A percentile compares a stretch with the other conserved stretches of the same genome.
These are phyloP conservation scores for Tiliqua scincoides DNA, from an alignment of 2,113 vertebrate species.

Conservation along the genomic window DNA sequence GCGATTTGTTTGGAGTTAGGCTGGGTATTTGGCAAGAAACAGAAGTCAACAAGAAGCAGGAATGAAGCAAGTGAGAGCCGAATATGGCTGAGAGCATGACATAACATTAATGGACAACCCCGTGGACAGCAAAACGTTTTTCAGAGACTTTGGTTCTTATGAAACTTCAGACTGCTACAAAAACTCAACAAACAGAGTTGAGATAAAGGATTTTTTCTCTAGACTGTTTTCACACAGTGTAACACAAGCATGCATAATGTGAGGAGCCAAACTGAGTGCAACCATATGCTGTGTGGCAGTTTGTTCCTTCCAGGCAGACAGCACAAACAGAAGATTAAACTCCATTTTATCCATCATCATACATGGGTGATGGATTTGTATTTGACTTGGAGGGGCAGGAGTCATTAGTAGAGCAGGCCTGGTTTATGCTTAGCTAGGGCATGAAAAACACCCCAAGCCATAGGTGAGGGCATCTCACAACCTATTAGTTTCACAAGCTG, in stretches of 20 bases:
- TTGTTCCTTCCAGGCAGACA: no score
- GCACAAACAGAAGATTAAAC: no score
- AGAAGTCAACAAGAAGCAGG: constrained; percentile 31
- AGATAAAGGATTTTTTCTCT: background rate
- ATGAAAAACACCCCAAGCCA: no score
- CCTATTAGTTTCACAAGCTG: no score
- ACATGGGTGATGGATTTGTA: no score
- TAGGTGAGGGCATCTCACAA: no score
- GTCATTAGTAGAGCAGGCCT: no score
- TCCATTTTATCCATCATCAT: no score
- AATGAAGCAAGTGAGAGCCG: constrained; percentile 47
- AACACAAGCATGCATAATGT: background rate
- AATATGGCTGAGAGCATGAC: constrained; percentile 39
- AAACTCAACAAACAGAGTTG: background rate
- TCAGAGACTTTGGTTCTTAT: constrained; percentile 26
- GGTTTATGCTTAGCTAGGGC: no score
- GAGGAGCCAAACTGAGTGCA: no score
- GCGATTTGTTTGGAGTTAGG: constrained; percentile 52
- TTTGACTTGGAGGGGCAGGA: no score
- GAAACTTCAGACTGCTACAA: background rate
- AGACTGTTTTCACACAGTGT: background rate
- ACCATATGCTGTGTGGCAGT: no score
- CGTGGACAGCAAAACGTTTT: constrained; percentile 34
- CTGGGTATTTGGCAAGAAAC: constrained; percentile 51
- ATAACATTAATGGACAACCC: constrained; percentile 30